These are phyloP conservation scores for Danio choprae DNA, from an alignment of 2,797 vertebrate genomes.

Conservation along the genomic window DNA sequence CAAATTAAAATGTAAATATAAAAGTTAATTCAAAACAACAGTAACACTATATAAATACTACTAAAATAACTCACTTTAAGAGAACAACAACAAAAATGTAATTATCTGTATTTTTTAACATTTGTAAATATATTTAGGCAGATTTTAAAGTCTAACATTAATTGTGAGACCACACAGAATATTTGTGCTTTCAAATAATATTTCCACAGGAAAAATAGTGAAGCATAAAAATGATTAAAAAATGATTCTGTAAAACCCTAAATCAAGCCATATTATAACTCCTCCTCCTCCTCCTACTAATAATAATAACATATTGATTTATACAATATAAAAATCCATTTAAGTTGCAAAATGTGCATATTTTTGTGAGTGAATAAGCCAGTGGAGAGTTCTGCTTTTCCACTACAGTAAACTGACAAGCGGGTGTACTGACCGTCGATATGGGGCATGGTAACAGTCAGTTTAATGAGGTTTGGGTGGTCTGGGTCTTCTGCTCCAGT, in stretches of 20 bases:
- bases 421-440: slow-evolving; percentile 69
- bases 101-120: no score
- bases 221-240: neutral
- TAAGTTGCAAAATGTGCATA: neutral
- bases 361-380: no score
- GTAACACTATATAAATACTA: no score
- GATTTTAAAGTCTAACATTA: neutral
- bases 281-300: no score
- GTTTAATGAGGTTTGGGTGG: slow-evolving; percentile 71
- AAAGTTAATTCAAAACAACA: no score
- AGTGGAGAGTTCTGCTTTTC: neutral
- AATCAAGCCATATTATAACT: no score
- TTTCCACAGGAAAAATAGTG: neutral
- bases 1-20: no score
- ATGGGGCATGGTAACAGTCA: slow-evolving; percentile 75
- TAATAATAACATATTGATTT: no score
- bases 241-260: neutral
- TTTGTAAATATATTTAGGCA: no score
- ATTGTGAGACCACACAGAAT: neutral
- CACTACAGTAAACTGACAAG: neutral
- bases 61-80: no score
- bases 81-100: no score
- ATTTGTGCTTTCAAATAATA: neutral
- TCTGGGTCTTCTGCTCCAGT: slow-evolving; percentile 70
- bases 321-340: neutral